Percentiles rank a stretch among this genome's conserved stretches.
Evolutionary conservation across 2,888 invertebrate species (phyloP).

Genomic region (Ormyrus thymus): DNA sequence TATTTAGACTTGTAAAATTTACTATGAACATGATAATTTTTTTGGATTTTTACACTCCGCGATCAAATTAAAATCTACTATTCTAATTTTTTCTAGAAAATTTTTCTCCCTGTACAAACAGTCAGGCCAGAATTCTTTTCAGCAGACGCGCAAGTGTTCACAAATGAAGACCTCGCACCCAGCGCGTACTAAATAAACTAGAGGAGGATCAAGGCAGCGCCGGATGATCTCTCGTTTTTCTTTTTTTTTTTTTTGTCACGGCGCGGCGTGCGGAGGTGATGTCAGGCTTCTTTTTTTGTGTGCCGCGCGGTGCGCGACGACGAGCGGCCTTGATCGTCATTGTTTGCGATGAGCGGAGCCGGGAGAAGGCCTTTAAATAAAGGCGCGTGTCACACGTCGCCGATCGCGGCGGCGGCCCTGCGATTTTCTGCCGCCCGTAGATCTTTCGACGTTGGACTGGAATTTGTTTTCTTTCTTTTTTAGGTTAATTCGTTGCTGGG

Average conservation of each 20-base stretch:
- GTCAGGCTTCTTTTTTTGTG: constrained; percentile 38
- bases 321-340: constrained; percentile 46
- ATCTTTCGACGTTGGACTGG: constrained; percentile 9
- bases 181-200: background rate
- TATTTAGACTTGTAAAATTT: too few relatives aligned
- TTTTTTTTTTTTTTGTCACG: background rate
- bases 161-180: constrained; percentile 30
- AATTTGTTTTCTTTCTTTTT: background rate
- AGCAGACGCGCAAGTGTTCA: background rate
- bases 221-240: constrained; percentile 16
- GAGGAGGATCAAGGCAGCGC: constrained; percentile 28
- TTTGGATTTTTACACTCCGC: too few relatives aligned
- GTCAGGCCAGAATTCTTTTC: background rate
- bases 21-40: too few relatives aligned
- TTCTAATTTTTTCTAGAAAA: too few relatives aligned
- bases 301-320: background rate
- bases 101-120: too few relatives aligned
- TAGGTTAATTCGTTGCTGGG: background rate
- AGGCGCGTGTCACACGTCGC: constrained; percentile 19
- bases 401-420: background rate
- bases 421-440: background rate
- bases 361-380: constrained; percentile 41
- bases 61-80: too few relatives aligned
- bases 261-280: constrained; percentile 24
- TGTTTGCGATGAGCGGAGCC: constrained; percentile 44